Evolutionary conservation across 1,140 invertebrate genomes (phyloP).

Genomic region (Chironomus striatipennis): DNA sequence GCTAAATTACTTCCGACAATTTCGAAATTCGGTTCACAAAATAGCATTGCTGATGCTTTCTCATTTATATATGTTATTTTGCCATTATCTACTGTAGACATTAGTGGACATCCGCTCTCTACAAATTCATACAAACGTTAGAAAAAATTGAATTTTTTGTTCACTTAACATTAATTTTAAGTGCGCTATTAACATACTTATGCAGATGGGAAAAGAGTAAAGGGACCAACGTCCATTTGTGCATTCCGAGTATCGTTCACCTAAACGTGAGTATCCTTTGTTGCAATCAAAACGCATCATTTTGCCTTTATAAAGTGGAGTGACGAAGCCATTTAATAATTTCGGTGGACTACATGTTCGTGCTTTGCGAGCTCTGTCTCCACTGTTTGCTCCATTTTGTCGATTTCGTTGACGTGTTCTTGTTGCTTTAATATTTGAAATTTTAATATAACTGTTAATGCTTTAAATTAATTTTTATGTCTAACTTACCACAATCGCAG

Average conservation of each 20-base stretch:
- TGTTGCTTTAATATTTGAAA: neutral
- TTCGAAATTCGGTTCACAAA: constrained; percentile 31
- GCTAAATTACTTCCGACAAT: constrained; percentile 30
- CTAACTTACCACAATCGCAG: neutral
- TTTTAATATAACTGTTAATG: neutral
- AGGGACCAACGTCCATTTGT: neutral
- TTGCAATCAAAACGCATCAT: constrained; percentile 19
- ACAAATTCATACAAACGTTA: neutral
- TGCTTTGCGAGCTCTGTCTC: neutral
- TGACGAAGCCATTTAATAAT: neutral
- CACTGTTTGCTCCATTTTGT: neutral
- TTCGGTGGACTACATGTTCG: neutral
- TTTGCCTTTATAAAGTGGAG: constrained; percentile 9
- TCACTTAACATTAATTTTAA: too few species aligned
- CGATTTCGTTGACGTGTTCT: neutral
- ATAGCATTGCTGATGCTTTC: constrained; percentile 24
- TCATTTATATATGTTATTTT: constrained; percentile 16
- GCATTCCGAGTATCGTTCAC: constrained; percentile 2
- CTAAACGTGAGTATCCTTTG: neutral
- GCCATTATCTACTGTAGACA: neutral
- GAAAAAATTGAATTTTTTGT: too few species aligned
- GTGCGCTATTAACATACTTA: neutral
- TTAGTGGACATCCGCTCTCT: neutral
- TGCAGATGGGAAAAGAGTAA: constrained; percentile 4
- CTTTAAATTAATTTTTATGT: too few species aligned